Evolutionary conservation across 1,140 invertebrate species (phyloP), one percentile per base, ranked within the genome.

Genomic region (Trinorchestia longiramus): DNA sequence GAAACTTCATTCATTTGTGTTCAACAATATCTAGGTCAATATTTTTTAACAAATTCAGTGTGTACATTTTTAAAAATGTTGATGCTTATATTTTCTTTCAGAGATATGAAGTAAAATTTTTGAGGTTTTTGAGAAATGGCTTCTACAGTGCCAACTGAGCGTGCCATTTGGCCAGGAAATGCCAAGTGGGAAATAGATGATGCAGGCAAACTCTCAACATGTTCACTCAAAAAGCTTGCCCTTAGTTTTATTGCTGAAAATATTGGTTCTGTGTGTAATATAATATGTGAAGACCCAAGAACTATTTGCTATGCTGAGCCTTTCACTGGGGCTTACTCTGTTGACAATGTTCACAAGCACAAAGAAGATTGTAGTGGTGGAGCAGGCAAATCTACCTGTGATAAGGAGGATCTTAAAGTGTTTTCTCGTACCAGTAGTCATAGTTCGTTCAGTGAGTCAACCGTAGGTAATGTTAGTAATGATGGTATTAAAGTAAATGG

Each of bases 401-500:
- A 94, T 94, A 94, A 45, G 43, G 88, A 91, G 28, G 44, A 94
- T 47, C 44, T 94, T 47, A 94, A 94, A 45, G 92, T 94, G 36
- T 94, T 94, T 47, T 8, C 92, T 47, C 44, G 92, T 43, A 94
- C 92, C n/a, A 94, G 43, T 94, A 94, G 92, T 94, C 92, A 94
- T 45, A 94, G 44, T 94, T 94, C 92, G 43, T 45, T 94, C 44
- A 94, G 43, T 94, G 92, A 94, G 17, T 94, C 92, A 8, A 47
- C 43, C 43, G 92, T 94, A 94, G 92, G 45, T 94, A 94, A 36
- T 94, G 92, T 94, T 94, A 94, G 44, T 94, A 45, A 43, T 47
- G 47, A 47, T 94, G 92, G 92, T 43, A 94, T 94, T 4, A 94
- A 94, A 94, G 43, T 94, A 19, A 44, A 47, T 94, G 47, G 92